Percentiles rank a stretch among this genome's conserved stretches.
Evolutionary conservation across 2,113 vertebrate genomes (phyloP).

Genomic region (Bubo blakistoni): DNA sequence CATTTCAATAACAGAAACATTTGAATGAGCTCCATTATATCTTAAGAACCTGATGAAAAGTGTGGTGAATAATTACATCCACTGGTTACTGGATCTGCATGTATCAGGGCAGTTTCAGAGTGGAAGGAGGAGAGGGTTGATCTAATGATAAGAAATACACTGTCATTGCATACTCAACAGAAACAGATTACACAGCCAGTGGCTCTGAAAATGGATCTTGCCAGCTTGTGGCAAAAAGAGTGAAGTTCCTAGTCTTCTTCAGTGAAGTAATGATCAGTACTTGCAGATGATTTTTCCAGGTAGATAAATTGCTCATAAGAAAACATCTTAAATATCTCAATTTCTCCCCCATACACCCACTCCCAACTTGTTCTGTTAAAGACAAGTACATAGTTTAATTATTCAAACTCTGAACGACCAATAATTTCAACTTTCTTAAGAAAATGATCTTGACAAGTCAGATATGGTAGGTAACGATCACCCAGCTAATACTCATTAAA

Average conservation of each 20-base stretch:
- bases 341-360: not conserved
- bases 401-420: not conserved
- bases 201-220: not conserved
- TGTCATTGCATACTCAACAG: not conserved
- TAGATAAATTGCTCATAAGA: not conserved
- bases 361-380: slow-evolving; percentile 18
- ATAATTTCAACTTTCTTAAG: not conserved
- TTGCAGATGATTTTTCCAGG: not conserved
- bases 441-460: not conserved
- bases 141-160: not conserved
- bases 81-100: not conserved
- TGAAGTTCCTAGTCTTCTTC: not conserved
- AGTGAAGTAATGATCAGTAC: not conserved
- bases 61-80: not conserved
- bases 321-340: not conserved
- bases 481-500: not conserved
- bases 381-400: slow-evolving; percentile 8
- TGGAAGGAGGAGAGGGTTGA: not conserved
- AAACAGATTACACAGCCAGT: not conserved
- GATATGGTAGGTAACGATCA: not conserved
- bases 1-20: not conserved
- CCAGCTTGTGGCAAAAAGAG: not conserved
- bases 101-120: not conserved
- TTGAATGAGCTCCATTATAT: not conserved
- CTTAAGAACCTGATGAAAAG: slow-evolving; percentile 1